Evolutionary conservation across 2,113 vertebrate species (phyloP).

Genomic region (Syngnathoides biaculeatus): DNA sequence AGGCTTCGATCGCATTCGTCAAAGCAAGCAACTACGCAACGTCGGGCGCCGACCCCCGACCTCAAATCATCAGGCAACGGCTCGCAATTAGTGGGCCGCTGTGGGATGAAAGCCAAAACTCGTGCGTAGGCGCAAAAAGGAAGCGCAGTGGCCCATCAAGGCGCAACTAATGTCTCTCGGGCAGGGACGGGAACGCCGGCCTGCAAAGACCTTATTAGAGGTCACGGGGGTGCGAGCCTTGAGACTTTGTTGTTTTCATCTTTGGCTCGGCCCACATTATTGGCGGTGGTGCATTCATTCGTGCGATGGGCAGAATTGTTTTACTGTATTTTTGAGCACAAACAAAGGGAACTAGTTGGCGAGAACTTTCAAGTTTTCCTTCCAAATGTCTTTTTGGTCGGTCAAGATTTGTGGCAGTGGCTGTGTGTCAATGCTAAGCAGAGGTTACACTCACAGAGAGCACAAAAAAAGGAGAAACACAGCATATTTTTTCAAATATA

Average conservation of each 20-base stretch:
- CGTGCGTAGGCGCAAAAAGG: conserved; percentile 48
- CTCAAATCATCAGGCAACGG: conserved; percentile 25
- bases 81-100: conserved; percentile 27
- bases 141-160: conserved; percentile 42
- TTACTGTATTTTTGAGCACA: background rate
- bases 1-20: conserved; percentile 55
- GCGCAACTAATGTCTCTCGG: conserved; percentile 42
- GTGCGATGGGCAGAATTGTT: background rate
- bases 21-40: conserved; percentile 15
- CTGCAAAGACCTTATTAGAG: conserved; percentile 53
- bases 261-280: background rate
- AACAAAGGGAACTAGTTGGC: too few relatives aligned
- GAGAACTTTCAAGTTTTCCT: too few relatives aligned
- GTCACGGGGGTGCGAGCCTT: conserved; percentile 41
- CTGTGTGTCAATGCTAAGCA: too few relatives aligned
- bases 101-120: conserved; percentile 26
- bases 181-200: conserved; percentile 48
- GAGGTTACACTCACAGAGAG: too few relatives aligned
- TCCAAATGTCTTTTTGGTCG: too few relatives aligned
- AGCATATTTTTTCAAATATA: too few relatives aligned
- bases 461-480: too few relatives aligned
- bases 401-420: too few relatives aligned
- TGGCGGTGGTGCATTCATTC: background rate
- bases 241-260: conserved; percentile 16
- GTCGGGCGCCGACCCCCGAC: conserved; percentile 28